Percentiles rank a stretch among this genome's conserved stretches.
phyloP scores from a whole-genome alignment of 2,113 vertebrate species.

The Eonycteris spelaea region DNA sequence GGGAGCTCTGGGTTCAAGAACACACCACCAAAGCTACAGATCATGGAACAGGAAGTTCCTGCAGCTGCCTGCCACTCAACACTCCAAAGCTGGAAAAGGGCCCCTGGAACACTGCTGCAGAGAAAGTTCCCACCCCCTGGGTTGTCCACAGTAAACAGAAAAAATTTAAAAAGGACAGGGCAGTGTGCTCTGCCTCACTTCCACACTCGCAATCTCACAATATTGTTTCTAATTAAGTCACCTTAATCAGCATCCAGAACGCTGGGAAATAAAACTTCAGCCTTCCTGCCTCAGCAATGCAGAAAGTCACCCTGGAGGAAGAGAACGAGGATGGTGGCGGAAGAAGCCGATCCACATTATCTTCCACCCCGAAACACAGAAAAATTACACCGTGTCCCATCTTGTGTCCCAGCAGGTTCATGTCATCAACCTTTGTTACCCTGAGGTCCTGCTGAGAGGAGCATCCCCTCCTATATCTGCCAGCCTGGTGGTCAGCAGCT shows the following conservation, averaged over 20 bases:
- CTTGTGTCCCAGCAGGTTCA: background rate
- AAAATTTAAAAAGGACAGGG: too few relatives aligned
- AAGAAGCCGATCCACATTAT: background rate
- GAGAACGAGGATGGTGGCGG: fast-evolving
- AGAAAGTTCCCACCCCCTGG: background rate
- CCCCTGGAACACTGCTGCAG: background rate
- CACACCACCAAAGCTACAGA: background rate
- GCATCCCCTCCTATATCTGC: background rate
- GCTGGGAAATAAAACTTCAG: background rate
- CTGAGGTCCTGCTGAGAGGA: background rate
- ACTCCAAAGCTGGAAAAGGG: too few relatives aligned
- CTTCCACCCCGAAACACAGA: background rate
- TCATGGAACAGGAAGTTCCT: background rate
- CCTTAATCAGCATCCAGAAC: background rate
- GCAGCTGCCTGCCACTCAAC: background rate
- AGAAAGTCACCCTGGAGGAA: background rate
- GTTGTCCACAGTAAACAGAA: background rate
- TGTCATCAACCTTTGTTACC: background rate
- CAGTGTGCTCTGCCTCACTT: background rate
- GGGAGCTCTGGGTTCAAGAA: background rate
- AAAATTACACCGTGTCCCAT: background rate
- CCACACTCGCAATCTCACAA: background rate
- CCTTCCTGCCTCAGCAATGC: background rate
- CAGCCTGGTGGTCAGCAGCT: background rate
- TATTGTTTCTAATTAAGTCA: background rate